Conservation (phyloP, 2,113 vertebrate species). For the Xenus cinereus region DNA sequence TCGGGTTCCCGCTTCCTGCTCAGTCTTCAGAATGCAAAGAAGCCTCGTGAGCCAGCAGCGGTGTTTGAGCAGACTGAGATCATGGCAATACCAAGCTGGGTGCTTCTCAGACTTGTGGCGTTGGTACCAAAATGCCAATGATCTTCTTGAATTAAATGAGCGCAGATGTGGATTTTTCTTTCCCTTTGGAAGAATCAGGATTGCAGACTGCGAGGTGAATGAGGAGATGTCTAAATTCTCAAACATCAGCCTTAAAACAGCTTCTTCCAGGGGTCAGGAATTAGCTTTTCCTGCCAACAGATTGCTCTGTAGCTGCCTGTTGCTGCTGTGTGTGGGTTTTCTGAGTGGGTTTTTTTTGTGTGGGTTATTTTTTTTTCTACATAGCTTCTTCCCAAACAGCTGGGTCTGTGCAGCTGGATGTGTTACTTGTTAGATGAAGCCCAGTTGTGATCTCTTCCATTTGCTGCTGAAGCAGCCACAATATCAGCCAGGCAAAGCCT, state of each 20-base stretch:
- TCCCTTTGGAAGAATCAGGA: background rate
- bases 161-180: background rate
- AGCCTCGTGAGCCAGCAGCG: background rate
- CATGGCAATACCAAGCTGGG: background rate
- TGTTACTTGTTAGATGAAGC: background rate
- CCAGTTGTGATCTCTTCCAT: background rate
- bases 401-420: conserved; percentile 24
- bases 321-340: background rate
- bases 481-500: background rate
- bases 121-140: background rate
- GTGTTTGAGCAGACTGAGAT: background rate
- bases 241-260: background rate
- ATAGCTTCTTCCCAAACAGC: background rate
- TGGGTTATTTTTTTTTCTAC: background rate
- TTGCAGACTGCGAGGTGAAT: background rate
- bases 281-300: background rate
- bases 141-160: background rate
- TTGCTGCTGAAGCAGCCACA: background rate
- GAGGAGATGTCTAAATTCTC: background rate
- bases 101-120: background rate
- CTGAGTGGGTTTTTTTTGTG: background rate
- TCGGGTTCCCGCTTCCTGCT: conserved; percentile 12
- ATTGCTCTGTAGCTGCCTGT: background rate
- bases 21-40: background rate
- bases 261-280: conserved; percentile 5